Percentiles rank a stretch among this genome's conserved stretches.
Evolutionary conservation across 2,888 invertebrate species (phyloP).

Genomic region (Cremastinae sp.): DNA sequence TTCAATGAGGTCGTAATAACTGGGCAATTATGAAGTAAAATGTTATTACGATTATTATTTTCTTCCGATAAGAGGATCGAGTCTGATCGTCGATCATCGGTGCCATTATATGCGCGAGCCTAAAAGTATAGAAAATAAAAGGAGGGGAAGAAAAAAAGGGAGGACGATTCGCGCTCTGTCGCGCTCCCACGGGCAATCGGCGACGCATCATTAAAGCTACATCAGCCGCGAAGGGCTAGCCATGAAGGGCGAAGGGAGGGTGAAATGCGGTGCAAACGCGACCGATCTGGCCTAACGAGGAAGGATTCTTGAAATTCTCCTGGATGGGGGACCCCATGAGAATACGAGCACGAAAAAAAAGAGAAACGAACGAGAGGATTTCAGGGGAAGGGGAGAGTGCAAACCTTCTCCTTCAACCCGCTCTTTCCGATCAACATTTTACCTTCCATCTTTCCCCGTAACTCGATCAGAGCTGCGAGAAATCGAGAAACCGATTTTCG

Average conservation of each 20-base stretch:
- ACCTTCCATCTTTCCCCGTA: slow-evolving; percentile 4
- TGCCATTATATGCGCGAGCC: slow-evolving; percentile 36
- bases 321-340: slow-evolving; percentile 35
- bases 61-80: slow-evolving; percentile 41
- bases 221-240: slow-evolving; percentile 57
- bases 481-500: too few species aligned
- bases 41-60: slow-evolving; percentile 23
- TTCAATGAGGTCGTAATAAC: slow-evolving; percentile 34
- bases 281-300: slow-evolving; percentile 68
- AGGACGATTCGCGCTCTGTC: slow-evolving; percentile 21
- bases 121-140: slow-evolving; percentile 40
- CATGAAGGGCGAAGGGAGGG: slow-evolving; percentile 10
- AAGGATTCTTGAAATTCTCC: slow-evolving; percentile 71
- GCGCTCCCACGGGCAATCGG: slow-evolving; percentile 49
- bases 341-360: slow-evolving; percentile 42
- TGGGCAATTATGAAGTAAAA: slow-evolving; percentile 29
- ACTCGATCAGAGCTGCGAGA: too few species aligned
- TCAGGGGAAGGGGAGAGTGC: neutral
- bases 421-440: neutral
- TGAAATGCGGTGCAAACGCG: slow-evolving; percentile 8
- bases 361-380: slow-evolving; percentile 33
- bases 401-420: neutral
- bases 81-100: slow-evolving; percentile 59
- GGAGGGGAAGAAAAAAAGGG: slow-evolving; percentile 41
- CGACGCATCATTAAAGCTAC: slow-evolving; percentile 63